These are phyloP conservation scores for Drosophila pseudotalamancana DNA, from an alignment of 2,888 invertebrate species.

Conservation along the genomic window DNA sequence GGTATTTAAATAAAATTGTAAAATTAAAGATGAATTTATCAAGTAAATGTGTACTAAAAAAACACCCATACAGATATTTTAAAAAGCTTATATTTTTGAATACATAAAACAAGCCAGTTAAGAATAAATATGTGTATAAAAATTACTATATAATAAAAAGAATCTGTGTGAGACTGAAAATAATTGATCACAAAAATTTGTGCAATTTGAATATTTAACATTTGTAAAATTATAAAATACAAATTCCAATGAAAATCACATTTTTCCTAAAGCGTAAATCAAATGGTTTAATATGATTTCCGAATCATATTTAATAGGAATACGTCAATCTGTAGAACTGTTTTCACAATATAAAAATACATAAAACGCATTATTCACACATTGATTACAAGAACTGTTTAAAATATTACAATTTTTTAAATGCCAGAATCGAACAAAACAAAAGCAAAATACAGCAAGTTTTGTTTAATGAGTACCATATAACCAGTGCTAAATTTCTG, in stretches of 20 bases:
- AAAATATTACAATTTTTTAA: constrained; percentile 10
- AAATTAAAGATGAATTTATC: constrained; percentile 73
- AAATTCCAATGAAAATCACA: constrained; percentile 39
- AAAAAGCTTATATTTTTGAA: constrained; percentile 71
- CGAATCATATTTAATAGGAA: constrained; percentile 17
- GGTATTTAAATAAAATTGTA: constrained; percentile 69
- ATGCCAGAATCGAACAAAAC: constrained; percentile 1
- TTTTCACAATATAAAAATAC: constrained; percentile 34
- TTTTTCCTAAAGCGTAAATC: constrained; percentile 49
- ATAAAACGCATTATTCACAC: constrained; percentile 19
- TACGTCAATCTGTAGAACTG: constrained; percentile 35
- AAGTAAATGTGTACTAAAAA: constrained; percentile 66
- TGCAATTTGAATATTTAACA: constrained; percentile 48
- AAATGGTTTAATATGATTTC: constrained; percentile 38
- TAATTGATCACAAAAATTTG: constrained; percentile 59
- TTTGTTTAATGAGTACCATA: constrained; percentile 4
- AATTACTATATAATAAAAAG: constrained; percentile 41
- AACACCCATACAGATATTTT: constrained; percentile 54
- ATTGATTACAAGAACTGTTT: constrained; percentile 10
- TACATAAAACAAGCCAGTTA: constrained; percentile 38
- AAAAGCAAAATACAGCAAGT: too few relatives aligned
- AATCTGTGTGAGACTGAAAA: constrained; percentile 72
- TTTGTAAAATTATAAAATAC: constrained; percentile 34
- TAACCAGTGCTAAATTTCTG: constrained; percentile 1
- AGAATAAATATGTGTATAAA: constrained; percentile 45